Base-by-base conservation (phyloP, 2,888 invertebrate genomes). In the Diarsia dahlii region DNA sequence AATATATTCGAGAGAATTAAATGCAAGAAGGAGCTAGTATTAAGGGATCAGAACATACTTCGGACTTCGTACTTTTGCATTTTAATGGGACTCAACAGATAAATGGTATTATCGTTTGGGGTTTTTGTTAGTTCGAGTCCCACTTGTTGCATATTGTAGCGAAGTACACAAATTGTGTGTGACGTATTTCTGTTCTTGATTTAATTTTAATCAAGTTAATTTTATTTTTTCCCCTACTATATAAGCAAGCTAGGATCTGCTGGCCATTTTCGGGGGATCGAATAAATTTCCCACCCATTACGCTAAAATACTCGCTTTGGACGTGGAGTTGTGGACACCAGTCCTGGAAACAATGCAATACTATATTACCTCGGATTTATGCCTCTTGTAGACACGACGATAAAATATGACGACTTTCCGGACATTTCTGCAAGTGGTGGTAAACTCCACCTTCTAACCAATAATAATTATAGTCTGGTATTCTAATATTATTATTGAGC, bases 1-100 rank as follows among this genome's bases (percentile, higher is more conserved):
- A 18, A 72, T 62, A 70, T 65, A 81, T 84, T 77, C 48, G 50
- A 50, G 76, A 72, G 54, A 76, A 79, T 79, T 80, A 72, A 80
- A 67, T 63, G 63, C 58, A 76, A 66, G 68, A 34, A 23, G 34
- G 39, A 64, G 34, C 15, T 52, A 71, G 71, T 60, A 39, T 56
- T 67, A 64, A 65, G 45, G 78, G 78, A 82, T 82, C 54, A 60
- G 23, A 39, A 60, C 48, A 46, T 54, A 76, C 39, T 39, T 39
- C 39, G 39, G 39, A 39, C 39, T 39, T 39, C 39, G 39, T 39
- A 39, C 39, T 39, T 39, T 39, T 39, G 39, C 39, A 60, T 71
- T 77, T 71, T 52, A 82, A 80, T 82, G 50, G 20, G 18, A 70
- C 52, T 56, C 50, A 34, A 58, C 56, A 3, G 81, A 46, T 81